Conservation (phyloP, 2,797 vertebrate genomes). For the Anguilla marmorata region DNA sequence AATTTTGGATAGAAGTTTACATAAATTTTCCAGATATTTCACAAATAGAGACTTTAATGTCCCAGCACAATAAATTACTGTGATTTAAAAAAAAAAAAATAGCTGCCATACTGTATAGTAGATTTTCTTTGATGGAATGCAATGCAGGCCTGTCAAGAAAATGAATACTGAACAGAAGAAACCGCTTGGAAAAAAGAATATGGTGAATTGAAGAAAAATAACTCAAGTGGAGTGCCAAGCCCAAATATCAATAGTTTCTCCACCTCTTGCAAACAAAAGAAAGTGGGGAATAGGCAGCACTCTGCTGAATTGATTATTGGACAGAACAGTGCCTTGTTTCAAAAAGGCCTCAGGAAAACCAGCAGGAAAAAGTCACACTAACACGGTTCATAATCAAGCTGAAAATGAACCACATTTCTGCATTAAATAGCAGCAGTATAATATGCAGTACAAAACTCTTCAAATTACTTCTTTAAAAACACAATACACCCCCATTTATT, state of each 20-base stretch:
- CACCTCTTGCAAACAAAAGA: not conserved
- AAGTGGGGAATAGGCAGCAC: not conserved
- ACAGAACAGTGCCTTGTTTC: not conserved
- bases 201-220: not conserved
- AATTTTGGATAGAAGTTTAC: not conserved
- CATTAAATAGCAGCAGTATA: not conserved
- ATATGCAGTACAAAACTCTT: not conserved
- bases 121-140: not conserved
- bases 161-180: not conserved
- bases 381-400: not conserved
- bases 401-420: not conserved
- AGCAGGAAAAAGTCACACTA: not conserved
- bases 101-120: not conserved
- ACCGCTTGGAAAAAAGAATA: not conserved
- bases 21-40: conserved; percentile 8
- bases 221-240: not conserved
- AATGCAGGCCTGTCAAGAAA: not conserved
- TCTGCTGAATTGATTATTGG: not conserved
- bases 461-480: not conserved
- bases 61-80: not conserved
- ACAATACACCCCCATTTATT: not conserved
- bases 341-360: not conserved
- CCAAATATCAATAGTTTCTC: not conserved
- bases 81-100: not conserved
- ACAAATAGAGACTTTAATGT: not conserved